These are phyloP conservation scores for Lamprotornis superbus DNA, from an alignment of 2,113 vertebrate species.

Conservation along the genomic window DNA sequence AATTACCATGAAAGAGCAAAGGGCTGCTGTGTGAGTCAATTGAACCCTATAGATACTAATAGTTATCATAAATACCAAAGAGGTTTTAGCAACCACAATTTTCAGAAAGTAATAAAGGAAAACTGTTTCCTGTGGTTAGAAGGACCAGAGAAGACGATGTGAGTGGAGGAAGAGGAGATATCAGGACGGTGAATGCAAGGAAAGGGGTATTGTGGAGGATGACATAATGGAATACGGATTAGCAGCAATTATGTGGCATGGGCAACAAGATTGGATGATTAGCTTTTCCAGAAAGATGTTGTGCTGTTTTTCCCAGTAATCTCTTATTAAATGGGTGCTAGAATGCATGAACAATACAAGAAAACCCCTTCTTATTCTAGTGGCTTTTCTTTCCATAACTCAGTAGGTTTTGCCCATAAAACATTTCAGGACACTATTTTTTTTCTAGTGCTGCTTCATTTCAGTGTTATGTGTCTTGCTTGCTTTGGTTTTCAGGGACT, in stretches of 20 bases:
- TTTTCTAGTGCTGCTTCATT: background rate
- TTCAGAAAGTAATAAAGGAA: background rate
- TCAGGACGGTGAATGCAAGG: background rate
- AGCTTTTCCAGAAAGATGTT: constrained; percentile 21
- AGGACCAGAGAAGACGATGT: background rate
- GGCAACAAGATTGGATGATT: background rate
- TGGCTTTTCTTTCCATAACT: constrained; percentile 1
- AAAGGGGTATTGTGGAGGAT: background rate
- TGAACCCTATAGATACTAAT: background rate
- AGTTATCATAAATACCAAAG: constrained; percentile 9
- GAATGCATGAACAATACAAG: constrained; percentile 27
- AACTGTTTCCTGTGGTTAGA: background rate
- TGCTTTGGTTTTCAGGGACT: background rate
- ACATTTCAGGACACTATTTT: background rate
- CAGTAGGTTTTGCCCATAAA: background rate
- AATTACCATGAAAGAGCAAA: background rate
- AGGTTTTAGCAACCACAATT: background rate
- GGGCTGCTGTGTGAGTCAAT: background rate
- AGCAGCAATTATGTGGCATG: constrained; percentile 19
- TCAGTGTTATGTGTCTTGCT: background rate
- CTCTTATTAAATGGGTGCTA: constrained; percentile 22
- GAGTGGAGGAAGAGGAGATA: background rate
- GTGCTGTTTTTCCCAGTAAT: background rate
- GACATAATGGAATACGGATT: background rate
- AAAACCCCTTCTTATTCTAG: constrained; percentile 2